phyloP scores from a whole-genome alignment of 2,888 invertebrate genomes.

The Sesia apiformis region DNA sequence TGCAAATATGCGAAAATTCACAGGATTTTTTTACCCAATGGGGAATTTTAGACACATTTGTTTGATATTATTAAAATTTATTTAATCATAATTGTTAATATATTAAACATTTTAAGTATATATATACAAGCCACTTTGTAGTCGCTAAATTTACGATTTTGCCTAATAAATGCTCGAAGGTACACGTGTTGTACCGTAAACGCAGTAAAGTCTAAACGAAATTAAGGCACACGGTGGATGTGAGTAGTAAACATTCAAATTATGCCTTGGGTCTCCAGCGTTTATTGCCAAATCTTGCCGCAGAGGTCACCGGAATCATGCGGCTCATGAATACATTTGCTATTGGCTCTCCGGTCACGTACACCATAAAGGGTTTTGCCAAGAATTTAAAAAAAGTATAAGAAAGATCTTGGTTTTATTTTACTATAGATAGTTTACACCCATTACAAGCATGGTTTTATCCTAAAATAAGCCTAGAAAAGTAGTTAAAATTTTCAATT shows the following conservation, averaged over 20 bases:
- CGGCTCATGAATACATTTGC: conserved; percentile 31
- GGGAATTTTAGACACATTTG: no score
- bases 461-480: no score
- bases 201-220: conserved; percentile 16
- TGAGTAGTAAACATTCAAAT: conserved; percentile 30
- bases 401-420: neutral
- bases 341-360: conserved; percentile 31
- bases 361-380: conserved; percentile 18
- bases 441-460: no score
- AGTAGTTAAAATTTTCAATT: no score
- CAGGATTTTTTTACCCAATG: no score
- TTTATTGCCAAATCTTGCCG: conserved; percentile 30
- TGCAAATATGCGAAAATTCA: no score
- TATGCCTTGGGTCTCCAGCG: conserved; percentile 22
- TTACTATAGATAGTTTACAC: no score
- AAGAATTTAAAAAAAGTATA: conserved; percentile 18
- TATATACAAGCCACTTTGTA: neutral
- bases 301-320: conserved; percentile 26
- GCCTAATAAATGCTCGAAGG: no score
- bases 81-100: no score
- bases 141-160: no score
- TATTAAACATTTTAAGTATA: no score
- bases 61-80: no score
- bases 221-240: conserved; percentile 7
- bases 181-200: conserved; percentile 1